Evolutionary conservation across 2,888 invertebrate species (phyloP).

Genomic region (Trichacis sp.): DNA sequence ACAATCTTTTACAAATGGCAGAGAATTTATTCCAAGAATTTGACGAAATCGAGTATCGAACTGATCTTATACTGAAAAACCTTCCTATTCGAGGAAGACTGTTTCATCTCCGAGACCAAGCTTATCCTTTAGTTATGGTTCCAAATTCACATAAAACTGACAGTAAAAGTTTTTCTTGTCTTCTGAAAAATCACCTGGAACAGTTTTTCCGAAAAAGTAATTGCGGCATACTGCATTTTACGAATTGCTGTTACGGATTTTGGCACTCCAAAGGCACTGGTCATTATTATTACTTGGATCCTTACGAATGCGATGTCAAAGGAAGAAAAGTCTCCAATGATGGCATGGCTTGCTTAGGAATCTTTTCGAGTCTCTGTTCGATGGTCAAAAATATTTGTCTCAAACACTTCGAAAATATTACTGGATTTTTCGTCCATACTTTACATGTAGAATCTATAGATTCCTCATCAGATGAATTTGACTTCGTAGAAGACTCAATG

Average conservation of each 20-base stretch:
- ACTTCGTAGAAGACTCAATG: constrained; percentile 62
- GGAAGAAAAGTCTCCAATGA: constrained; percentile 49
- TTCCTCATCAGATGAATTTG: constrained; percentile 37
- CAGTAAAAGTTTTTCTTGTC: constrained; percentile 5
- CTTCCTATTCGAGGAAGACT: constrained; percentile 59
- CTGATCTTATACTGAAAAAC: constrained; percentile 57
- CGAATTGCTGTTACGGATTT: constrained; percentile 65
- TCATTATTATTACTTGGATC: constrained; percentile 63
- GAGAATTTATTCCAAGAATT: constrained; percentile 57
- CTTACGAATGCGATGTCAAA: constrained; percentile 55
- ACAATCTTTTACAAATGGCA: constrained; percentile 57
- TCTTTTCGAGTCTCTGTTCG: constrained; percentile 53
- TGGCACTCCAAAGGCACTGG: constrained; percentile 60
- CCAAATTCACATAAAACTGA: constrained; percentile 42
- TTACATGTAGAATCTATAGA: constrained; percentile 59
- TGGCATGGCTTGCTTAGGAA: constrained; percentile 54
- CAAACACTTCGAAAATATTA: constrained; percentile 54
- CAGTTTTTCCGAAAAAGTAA: constrained; percentile 49
- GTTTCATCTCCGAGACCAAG: constrained; percentile 61
- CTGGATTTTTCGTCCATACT: constrained; percentile 63
- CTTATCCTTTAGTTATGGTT: constrained; percentile 45
- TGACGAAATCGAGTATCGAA: constrained; percentile 53
- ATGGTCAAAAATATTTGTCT: constrained; percentile 59
- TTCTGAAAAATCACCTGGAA: constrained; percentile 51
- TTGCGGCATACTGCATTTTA: constrained; percentile 61